phyloP scores from a whole-genome alignment of 2,797 vertebrate genomes.

The Crocidura indochinensis region DNA sequence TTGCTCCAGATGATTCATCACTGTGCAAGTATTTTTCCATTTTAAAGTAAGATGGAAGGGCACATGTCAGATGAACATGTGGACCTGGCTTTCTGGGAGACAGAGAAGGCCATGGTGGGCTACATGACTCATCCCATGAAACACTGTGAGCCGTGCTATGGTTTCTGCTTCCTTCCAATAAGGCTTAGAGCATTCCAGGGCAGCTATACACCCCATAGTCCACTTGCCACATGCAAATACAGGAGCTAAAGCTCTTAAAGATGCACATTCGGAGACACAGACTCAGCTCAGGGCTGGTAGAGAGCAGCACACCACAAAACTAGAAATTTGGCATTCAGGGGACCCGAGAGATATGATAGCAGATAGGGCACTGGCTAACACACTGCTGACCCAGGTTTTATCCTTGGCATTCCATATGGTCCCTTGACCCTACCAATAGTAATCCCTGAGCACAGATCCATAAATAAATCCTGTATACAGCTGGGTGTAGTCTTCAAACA shows the following conservation, averaged over 20 bases:
- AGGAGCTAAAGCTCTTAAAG: not conserved
- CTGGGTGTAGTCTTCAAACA: too few species aligned
- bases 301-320: not conserved
- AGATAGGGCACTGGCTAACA: too few species aligned
- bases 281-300: not conserved
- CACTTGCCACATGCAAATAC: not conserved
- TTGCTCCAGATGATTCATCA: constrained; percentile 14
- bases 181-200: not conserved
- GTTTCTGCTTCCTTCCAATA: not conserved
- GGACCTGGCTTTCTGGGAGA: constrained; percentile 3
- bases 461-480: too few species aligned
- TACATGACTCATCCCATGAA: not conserved
- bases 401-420: too few species aligned
- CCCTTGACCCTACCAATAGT: too few species aligned
- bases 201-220: not conserved
- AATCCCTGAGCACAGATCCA: too few species aligned
- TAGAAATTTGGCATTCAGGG: not conserved
- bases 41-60: constrained; percentile 54
- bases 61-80: constrained; percentile 21
- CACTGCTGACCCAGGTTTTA: too few species aligned
- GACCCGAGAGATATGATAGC: too few species aligned
- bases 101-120: not conserved
- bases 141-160: not conserved
- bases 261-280: not conserved
- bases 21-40: constrained; percentile 52